These are phyloP conservation scores for Parazoanthus atlanticus DNA, from an alignment of 92 coral and sea anemone species.

Conservation along the genomic window DNA sequence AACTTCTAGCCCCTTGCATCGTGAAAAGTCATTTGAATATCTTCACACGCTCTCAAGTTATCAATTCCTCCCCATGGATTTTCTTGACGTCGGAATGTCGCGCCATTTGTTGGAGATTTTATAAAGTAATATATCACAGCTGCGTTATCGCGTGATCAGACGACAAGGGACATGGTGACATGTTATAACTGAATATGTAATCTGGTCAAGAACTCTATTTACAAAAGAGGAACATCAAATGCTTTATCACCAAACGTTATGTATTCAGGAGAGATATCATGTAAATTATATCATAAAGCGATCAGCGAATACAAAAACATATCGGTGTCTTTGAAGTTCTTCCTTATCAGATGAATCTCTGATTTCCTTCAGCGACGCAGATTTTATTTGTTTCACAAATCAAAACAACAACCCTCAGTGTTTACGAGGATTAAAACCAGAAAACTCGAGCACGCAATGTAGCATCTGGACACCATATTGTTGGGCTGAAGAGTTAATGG, in stretches of 20 bases:
- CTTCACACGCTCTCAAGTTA: not conserved
- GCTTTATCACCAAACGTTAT: not conserved
- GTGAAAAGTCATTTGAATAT: no score
- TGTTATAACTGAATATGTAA: not conserved
- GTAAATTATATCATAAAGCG: not conserved
- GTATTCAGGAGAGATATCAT: not conserved
- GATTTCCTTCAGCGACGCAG: not conserved
- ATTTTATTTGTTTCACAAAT: constrained; percentile 24
- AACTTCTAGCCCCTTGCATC: no score
- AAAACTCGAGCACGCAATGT: no score
- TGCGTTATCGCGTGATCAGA: not conserved
- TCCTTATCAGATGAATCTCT: constrained; percentile 12
- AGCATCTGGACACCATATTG: not conserved
- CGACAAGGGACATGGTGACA: not conserved
- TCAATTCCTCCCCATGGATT: no score
- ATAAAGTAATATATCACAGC: not conserved
- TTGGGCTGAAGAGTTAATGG: not conserved
- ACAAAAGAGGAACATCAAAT: not conserved
- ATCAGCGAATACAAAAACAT: not conserved
- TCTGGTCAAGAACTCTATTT: not conserved
- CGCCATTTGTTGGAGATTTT: not conserved
- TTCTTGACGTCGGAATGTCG: not conserved
- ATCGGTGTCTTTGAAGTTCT: constrained; percentile 24
- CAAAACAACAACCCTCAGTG: not conserved
- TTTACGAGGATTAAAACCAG: not conserved